Conservation (phyloP, 2,113 vertebrate genomes). For the Apodemus sylvaticus region DNA sequence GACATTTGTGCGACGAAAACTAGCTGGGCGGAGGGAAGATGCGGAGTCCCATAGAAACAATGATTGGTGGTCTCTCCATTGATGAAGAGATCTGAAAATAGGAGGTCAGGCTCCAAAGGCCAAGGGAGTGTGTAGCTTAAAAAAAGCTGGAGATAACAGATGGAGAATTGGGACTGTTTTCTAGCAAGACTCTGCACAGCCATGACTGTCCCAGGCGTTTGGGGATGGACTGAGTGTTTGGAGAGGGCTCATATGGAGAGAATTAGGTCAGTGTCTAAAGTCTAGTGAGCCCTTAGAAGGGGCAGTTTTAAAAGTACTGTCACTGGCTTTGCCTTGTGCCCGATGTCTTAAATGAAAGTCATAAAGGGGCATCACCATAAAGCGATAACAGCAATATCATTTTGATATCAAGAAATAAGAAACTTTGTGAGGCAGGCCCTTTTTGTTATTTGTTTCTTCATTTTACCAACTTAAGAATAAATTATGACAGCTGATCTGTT, state of each 20-base stretch:
- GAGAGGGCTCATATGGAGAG: not conserved
- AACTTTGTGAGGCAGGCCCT: conserved; percentile 63
- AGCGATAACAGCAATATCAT: conserved; percentile 12
- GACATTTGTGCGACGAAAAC: conserved; percentile 65
- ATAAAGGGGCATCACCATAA: not conserved
- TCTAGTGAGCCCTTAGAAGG: not conserved
- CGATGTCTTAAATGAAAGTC: not conserved
- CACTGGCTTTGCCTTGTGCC: not conserved
- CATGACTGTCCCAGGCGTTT: not conserved
- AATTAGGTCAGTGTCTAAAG: not conserved
- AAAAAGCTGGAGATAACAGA: conserved; percentile 2
- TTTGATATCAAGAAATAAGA: conserved; percentile 52
- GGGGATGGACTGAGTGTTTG: not conserved
- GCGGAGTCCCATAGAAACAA: conserved; percentile 31
- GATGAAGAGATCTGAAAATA: not conserved
- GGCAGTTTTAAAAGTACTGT: not conserved
- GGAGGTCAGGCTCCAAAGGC: not conserved
- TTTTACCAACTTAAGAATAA: conserved; percentile 35
- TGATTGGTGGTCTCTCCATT: not conserved
- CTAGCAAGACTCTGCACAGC: conserved; percentile 34
- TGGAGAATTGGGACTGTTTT: conserved; percentile 8
- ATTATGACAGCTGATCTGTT: not conserved
- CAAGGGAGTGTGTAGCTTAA: not conserved
- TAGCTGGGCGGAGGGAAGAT: conserved; percentile 7
- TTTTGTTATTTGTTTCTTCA: conserved; percentile 50